Evolutionary conservation across 2,888 invertebrate genomes (phyloP).

Genomic region (Dasypogon diadema): DNA sequence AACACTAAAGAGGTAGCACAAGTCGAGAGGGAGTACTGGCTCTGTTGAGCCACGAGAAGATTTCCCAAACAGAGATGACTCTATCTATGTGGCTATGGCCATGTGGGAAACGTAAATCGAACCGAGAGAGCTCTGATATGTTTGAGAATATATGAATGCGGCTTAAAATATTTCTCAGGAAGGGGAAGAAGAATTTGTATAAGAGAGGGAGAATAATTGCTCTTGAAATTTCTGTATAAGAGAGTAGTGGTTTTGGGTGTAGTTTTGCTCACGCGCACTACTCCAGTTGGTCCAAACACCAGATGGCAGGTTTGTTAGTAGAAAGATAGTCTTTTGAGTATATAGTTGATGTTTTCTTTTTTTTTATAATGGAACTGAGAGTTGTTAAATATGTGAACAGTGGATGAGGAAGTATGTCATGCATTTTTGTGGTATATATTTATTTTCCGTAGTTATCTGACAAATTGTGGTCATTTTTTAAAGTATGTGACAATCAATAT

Average conservation of each 20-base stretch:
- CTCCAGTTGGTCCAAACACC: background rate
- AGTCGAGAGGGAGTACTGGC: background rate
- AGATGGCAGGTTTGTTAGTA: slow-evolving; percentile 8
- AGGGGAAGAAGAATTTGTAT: background rate
- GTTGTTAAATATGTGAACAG: too few relatives aligned
- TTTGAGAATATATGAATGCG: too few relatives aligned
- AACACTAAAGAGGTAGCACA: background rate
- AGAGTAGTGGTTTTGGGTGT: slow-evolving; percentile 42
- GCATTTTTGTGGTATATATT: too few relatives aligned
- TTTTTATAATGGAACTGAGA: too few relatives aligned
- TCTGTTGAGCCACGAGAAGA: background rate
- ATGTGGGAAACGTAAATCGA: too few relatives aligned
- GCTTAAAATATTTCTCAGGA: too few relatives aligned
- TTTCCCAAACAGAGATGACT: background rate
- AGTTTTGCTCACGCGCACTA: slow-evolving; percentile 36
- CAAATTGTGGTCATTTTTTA: too few relatives aligned
- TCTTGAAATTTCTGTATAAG: background rate
- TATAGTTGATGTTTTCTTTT: background rate
- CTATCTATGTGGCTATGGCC: background rate
- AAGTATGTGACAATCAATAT: too few relatives aligned
- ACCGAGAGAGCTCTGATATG: too few relatives aligned
- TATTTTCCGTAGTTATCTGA: too few relatives aligned
- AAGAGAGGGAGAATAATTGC: background rate
- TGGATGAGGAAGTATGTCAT: too few relatives aligned
- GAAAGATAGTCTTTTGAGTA: background rate